Base-by-base conservation (phyloP, 2,888 invertebrate species). In the Synergus japonicus region DNA sequence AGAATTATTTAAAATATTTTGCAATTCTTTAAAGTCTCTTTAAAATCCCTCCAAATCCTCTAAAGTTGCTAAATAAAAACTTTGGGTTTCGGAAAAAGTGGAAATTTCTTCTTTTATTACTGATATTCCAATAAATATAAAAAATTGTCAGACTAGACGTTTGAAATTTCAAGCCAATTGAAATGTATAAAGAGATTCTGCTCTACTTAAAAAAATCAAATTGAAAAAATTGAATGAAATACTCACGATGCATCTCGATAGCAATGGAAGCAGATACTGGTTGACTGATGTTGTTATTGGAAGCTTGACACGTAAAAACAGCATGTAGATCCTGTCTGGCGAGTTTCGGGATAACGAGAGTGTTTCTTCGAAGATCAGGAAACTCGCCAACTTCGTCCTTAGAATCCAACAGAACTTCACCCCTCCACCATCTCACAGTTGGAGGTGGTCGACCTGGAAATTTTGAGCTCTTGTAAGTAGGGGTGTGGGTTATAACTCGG, bases 191-290 rank as follows among this genome's bases (percentile, higher is more conserved):
- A 10, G 1, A 15, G 13, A 15, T 13, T 49, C 15, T 1, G 15
- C 1, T 49, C 9, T 15, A 15, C 49, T 7, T 49, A 7, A n/a
- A 5, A 49, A 49, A 49, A 49, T 18, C 18, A 0, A 15, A 41
- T 67, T 8, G 12, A 18, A 7, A 15, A 18, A 18, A 46, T 0
- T 44, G 43, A 77, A 66, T 13, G 9, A 79, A 43, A 60, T 89
- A 95, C 95, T 95, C 92, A 96, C 96, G 94, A 89, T 96, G 94
- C 93, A 97, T 95, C 91, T 96, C 96, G 86, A 97, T 94, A 86
- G 95, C 95, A 80, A 96, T 94, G 82, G 95, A 95, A 58, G 95
- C 94, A 44, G 95, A 94, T 78, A 95, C 94, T 76, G 96, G 96
- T 84, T 94, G 94, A 85, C 95, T 95, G 91, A 95, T 94, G 90